Base-by-base conservation (phyloP, 2,797 vertebrate genomes). In the Lerista edwardsae region DNA sequence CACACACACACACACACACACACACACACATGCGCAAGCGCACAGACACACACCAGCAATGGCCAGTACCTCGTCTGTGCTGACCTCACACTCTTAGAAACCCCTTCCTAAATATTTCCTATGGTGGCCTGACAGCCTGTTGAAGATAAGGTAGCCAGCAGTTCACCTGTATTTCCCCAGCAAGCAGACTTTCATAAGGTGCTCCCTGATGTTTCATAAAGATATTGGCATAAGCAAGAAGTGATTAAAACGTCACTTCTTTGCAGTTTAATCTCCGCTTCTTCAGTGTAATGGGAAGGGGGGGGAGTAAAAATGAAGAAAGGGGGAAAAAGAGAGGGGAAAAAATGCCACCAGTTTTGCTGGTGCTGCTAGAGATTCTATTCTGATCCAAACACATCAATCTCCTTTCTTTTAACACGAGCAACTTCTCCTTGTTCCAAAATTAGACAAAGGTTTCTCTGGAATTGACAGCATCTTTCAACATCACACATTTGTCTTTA, bases 391-490 rank as follows among this genome's bases (percentile, higher is more conserved):
- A 88, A 31, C 29, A 91, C 59, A 9, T 77, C 92, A 82, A 31
- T 91, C 90, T 87, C 23, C 10, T 92, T 93, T 90, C 88, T 91
- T 71, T 27, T 62, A 87, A 85, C 84, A 39, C 87, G 91, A 84
- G 29, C 83, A 7, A 15, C 75, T 89, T 87, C 87, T 89, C 85
- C 83, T 91, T 90, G 11, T 91, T 94, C 79, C 39, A 89, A 89
- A 94, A 91, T 77, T 85, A 91, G 85, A 74, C 92, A 91, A 91
- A 69, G 41, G 55, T 83, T 23, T 83, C 25, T 81, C 78, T 80
- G 72, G 27, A 34, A 92, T 93, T 39, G 88, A 94, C 93, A 14
- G 36, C 72, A 94, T 95, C 92, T 94, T 94, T 95, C 93, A 95
- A 87, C 93, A 92, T 95, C 10, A 91, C 92, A 93, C 93, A 93